Conservation (phyloP, 2,113 vertebrate species). For the Aptenodytes patagonicus region DNA sequence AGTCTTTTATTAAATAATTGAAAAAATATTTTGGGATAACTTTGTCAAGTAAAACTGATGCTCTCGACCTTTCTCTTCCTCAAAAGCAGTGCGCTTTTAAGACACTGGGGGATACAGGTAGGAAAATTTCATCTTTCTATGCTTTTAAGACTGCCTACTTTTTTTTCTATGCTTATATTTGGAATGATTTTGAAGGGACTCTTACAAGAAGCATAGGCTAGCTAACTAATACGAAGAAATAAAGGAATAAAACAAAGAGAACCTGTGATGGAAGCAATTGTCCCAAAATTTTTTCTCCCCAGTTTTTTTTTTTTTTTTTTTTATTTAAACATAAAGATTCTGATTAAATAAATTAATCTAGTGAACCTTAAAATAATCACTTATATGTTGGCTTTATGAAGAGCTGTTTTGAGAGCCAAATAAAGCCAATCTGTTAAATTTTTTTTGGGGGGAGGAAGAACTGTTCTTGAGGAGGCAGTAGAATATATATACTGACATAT, state of each 20-base stretch:
- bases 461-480: not conserved
- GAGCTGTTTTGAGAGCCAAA: not conserved
- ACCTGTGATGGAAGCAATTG: not conserved
- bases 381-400: not conserved
- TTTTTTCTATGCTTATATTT: not conserved
- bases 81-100: not conserved
- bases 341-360: not conserved
- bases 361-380: not conserved
- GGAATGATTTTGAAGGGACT: not conserved
- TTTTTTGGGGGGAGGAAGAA: not conserved
- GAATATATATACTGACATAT: not conserved
- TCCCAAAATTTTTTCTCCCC: not conserved
- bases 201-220: not conserved
- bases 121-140: constrained; percentile 2
- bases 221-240: not conserved
- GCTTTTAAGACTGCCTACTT: not conserved
- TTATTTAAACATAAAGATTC: not conserved
- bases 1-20: constrained; percentile 39
- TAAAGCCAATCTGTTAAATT: not conserved
- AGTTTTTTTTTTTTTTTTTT: too few species aligned
- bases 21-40: not conserved
- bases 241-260: not conserved
- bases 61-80: not conserved
- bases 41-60: not conserved
- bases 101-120: not conserved